These are phyloP conservation scores for Paraescarpia echinospica DNA, from an alignment of 1,140 invertebrate species.

Conservation along the genomic window DNA sequence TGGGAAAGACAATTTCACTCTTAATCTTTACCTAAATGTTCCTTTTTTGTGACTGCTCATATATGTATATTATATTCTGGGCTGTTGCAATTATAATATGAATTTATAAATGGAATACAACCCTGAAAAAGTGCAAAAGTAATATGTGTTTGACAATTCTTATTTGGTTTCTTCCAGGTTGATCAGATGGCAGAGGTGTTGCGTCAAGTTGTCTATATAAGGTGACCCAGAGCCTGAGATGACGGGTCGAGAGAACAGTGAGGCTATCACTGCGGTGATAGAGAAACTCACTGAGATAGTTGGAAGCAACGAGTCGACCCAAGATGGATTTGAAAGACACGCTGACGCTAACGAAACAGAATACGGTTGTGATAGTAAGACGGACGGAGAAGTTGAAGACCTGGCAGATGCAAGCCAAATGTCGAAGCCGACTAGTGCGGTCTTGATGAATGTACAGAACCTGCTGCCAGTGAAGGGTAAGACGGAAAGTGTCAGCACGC, in stretches of 20 bases:
- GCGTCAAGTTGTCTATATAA: not conserved
- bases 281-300: slow-evolving; percentile 25
- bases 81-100: not conserved
- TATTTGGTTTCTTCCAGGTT: not conserved
- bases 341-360: not conserved
- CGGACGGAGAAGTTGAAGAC: not conserved
- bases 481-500: not conserved
- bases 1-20: too few species aligned
- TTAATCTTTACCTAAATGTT: too few species aligned
- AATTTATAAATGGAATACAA: not conserved
- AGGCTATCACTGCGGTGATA: slow-evolving; percentile 23
- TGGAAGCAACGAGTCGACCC: not conserved
- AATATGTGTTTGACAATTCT: not conserved
- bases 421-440: not conserved
- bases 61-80: too few species aligned
- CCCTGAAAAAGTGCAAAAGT: not conserved
- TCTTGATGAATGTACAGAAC: not conserved
- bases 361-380: not conserved
- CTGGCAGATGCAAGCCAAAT: not conserved
- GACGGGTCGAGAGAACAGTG: not conserved
- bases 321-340: not conserved
- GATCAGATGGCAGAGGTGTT: not conserved
- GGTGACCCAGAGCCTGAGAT: not conserved
- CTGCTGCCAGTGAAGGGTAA: not conserved
- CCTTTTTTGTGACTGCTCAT: too few species aligned